Conservation (phyloP, 2,888 invertebrate species). For the Oxystoma pomonae region DNA sequence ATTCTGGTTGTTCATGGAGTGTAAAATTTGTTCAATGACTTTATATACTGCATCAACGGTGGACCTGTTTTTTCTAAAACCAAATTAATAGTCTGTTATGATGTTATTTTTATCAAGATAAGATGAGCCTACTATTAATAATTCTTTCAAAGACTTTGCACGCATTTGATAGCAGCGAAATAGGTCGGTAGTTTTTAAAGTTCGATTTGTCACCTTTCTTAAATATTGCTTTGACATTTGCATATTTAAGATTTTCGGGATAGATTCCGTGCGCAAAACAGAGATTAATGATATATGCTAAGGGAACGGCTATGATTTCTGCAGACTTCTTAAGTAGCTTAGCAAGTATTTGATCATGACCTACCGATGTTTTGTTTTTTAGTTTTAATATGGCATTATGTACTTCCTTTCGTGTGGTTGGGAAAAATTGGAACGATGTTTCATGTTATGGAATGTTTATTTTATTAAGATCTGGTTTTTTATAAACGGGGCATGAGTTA, state of each 20-base stretch:
- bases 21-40: background rate
- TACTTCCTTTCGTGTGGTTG: background rate
- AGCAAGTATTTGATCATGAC: conserved; percentile 6
- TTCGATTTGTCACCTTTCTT: conserved; percentile 2
- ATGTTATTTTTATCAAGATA: background rate
- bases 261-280: no score
- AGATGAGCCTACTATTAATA: conserved; percentile 2
- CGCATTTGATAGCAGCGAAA: conserved; percentile 1
- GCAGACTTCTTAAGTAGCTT: conserved; percentile 3
- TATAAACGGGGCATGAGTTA: background rate
- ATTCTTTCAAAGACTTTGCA: conserved; percentile 8
- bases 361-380: no score
- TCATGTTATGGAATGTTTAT: background rate
- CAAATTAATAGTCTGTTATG: no score
- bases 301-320: background rate
- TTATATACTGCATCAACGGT: background rate
- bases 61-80: no score
- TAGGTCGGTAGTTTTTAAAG: conserved; percentile 7
- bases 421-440: background rate
- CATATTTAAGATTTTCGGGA: conserved; percentile 1
- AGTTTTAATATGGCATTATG: no score
- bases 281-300: no score
- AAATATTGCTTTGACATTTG: background rate
- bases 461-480: background rate
- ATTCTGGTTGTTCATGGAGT: background rate